Evolutionary conservation across 1,140 invertebrate genomes (phyloP), one percentile per base, ranked within the genome.

Genomic region (Tyrophagus putrescentiae): DNA sequence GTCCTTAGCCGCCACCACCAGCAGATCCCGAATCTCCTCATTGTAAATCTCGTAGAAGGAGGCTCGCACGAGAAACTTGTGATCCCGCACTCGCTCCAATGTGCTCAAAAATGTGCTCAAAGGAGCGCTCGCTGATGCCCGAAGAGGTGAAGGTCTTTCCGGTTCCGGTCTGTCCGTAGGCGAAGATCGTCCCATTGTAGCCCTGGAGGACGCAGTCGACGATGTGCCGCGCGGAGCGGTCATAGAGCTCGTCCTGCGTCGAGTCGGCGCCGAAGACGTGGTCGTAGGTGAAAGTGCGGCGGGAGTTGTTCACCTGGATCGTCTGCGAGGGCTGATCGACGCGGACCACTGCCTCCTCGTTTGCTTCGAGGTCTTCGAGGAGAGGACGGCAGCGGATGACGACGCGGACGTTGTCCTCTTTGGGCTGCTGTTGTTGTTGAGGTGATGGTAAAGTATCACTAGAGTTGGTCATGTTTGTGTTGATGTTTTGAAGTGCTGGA

Each of bases 361-460:
- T 31, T 9, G 44, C 16, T 52, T 60, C 57, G n/a, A 62, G 89
- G 66, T 81, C 80, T 68, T 82, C 80, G 70, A 82, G 88, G 69
- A 92, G 78, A 0, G 91, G 91, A 57, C 91, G 79, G 62, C 89
- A 82, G 60, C 91, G 77, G 18, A 94, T 84, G 28, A 90, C 85
- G 32, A 94, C 90, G 61, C 85, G 79, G 41, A 79, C 77, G 67
- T 78, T 80, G 61, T 78, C 77, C 45, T 62, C 63, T 48, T 41
- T 39, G 6, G 50, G 23, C 16, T 27, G 36, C 36, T 39, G 13
- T 13, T 39, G 13, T 39, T 39, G 36, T 39, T 39, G n/a, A 39
- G 13, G 21, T 39, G 13, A 39, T 39, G 21, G 13, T 39, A 39
- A 39, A 39, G 21, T 39, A 39, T 39, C 21, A 39, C n/a, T n/a